phyloP scores from a whole-genome alignment of 1,140 invertebrate genomes.

The Ips typographus region DNA sequence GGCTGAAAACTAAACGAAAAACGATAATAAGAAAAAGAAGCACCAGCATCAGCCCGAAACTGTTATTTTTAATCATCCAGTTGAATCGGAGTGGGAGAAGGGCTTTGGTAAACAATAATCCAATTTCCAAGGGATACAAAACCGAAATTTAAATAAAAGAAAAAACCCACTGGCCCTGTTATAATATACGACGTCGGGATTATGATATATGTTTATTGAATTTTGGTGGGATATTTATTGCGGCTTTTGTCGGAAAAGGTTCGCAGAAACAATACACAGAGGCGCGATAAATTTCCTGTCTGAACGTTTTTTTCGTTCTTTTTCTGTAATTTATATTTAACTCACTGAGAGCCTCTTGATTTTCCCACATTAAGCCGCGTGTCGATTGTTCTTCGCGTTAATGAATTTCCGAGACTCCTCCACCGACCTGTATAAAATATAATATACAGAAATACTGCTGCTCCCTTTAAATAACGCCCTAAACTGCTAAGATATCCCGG shows the following conservation, averaged over 20 bases:
- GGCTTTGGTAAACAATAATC: conserved; percentile 27
- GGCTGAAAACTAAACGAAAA: too few species aligned
- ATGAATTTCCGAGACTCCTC: too few species aligned
- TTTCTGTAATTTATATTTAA: too few species aligned
- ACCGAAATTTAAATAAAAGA: conserved; percentile 25
- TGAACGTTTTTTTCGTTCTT: neutral
- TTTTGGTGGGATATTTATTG: conserved; percentile 13
- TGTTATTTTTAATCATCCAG: conserved; percentile 26
- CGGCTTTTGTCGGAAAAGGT: conserved; percentile 2
- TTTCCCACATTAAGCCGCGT: too few species aligned
- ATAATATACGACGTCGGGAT: conserved; percentile 15
- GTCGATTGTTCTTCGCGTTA: too few species aligned
- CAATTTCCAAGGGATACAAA: conserved; percentile 26
- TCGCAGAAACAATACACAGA: conserved; percentile 14
- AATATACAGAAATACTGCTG: too few species aligned
- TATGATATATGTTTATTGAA: conserved; percentile 31
- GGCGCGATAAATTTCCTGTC: conserved; percentile 9
- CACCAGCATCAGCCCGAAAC: too few species aligned
- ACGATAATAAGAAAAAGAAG: too few species aligned
- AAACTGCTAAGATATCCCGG: neutral
- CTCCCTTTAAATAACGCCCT: neutral
- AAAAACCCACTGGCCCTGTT: conserved; percentile 7
- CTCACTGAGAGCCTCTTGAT: too few species aligned
- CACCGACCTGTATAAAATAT: too few species aligned
- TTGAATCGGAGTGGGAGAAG: neutral